These are phyloP conservation scores for Lampris megalopsis DNA, from an alignment of 2,113 vertebrate species.

Conservation along the genomic window DNA sequence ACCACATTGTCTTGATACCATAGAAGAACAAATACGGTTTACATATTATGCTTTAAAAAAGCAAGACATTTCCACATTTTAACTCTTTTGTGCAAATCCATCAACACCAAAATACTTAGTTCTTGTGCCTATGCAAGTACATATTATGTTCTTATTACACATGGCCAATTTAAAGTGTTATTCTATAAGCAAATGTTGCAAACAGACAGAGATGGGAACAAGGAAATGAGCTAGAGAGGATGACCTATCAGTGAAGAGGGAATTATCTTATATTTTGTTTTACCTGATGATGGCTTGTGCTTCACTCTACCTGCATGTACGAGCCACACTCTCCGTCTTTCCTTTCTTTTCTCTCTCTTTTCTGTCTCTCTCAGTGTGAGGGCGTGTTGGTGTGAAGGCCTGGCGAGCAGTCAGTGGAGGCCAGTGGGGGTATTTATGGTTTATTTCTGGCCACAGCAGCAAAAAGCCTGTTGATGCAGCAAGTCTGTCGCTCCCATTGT, in stretches of 20 bases:
- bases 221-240: background rate
- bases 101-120: background rate
- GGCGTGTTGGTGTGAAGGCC: slow-evolving; percentile 69
- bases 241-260: slow-evolving; percentile 1
- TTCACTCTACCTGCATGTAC: slow-evolving; percentile 61
- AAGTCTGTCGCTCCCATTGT: slow-evolving; percentile 86
- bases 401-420: slow-evolving; percentile 65
- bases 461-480: slow-evolving; percentile 90
- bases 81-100: background rate
- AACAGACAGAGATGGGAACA: slow-evolving; percentile 16
- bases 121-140: background rate
- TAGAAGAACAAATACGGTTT: too few species aligned
- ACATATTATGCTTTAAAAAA: background rate
- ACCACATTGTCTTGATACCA: too few species aligned
- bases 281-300: slow-evolving; percentile 74
- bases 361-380: slow-evolving; percentile 63
- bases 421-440: slow-evolving; percentile 86
- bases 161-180: background rate
- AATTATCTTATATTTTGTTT: slow-evolving; percentile 12
- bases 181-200: slow-evolving; percentile 3
- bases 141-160: background rate
- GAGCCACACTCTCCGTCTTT: slow-evolving; percentile 60
- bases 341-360: slow-evolving; percentile 47
- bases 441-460: slow-evolving; percentile 86
- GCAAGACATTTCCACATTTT: slow-evolving; percentile 3